phyloP scores from a whole-genome alignment of 1,140 invertebrate species.

The Chelonus insularis region DNA sequence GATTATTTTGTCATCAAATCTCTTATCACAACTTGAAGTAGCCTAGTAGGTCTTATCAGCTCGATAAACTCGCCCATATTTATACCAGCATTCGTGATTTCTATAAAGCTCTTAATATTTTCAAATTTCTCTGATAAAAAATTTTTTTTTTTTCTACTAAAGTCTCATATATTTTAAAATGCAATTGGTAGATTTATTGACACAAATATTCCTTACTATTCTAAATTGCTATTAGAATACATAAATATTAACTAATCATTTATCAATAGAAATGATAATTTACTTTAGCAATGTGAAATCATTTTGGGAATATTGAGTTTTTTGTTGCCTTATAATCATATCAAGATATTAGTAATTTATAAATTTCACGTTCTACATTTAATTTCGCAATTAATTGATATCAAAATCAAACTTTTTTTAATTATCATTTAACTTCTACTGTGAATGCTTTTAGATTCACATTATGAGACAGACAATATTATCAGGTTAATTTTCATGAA shows the following conservation, averaged over 20 bases:
- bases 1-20: constrained; percentile 24
- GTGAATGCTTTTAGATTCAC: constrained; percentile 2
- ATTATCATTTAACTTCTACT: constrained; percentile 13
- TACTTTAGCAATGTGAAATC: not conserved
- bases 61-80: constrained; percentile 11
- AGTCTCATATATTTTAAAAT: too few species aligned
- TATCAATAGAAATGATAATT: not conserved
- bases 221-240: not conserved
- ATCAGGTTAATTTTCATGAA: not conserved
- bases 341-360: too few species aligned
- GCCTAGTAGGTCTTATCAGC: constrained; percentile 19
- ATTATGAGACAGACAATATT: constrained; percentile 1
- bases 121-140: not conserved
- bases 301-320: not conserved
- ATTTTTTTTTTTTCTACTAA: not conserved
- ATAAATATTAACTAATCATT: constrained; percentile 13
- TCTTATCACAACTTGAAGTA: constrained; percentile 17
- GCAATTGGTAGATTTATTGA: too few species aligned
- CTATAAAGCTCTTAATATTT: not conserved
- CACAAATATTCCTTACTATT: not conserved
- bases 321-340: too few species aligned
- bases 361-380: constrained; percentile 7
- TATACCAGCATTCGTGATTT: not conserved
- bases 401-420: not conserved
- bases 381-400: not conserved